Base-by-base conservation (phyloP, 2,797 vertebrate genomes). In the Tenualosa ilisha region DNA sequence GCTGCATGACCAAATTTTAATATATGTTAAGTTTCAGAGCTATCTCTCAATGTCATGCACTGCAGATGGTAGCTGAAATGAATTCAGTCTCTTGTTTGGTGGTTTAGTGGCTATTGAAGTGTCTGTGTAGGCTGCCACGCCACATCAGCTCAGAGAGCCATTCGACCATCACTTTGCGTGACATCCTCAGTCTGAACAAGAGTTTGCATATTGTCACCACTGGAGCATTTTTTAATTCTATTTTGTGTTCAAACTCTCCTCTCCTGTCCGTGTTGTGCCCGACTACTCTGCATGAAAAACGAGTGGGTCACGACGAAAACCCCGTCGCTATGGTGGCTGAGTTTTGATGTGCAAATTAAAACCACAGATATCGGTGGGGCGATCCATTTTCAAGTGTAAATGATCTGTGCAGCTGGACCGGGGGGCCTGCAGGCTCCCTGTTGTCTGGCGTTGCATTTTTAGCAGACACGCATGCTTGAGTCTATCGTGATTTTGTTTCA, bases 341-440 rank as follows among this genome's bases (percentile, higher is more conserved):
- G 85, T 63, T 56, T 82, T 87, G 88, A 88, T 90, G 84, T 90
- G 87, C 83, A 88, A 89, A 90, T 90, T 17, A 90, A 79, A 0
- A 9, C 12, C 65, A 6, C 84, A 56, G 6, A 65, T 37, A 82
- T 13, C 82, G 22, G 26, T 51, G 68, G 15, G 84, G 50, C 26
- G 82, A 68, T n/a, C 61, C 61, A 83, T 85, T 86, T 86, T 87
- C 84, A 88, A 85, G 85, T 89, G 88, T 82, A 88, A 89, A 89
- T 90, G 53, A 63, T n/a, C 49, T 61, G 72, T 61, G 75, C 31
- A 22, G 61, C 65, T 81, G 72, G 81, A 82, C 68, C 63, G 1
- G 56, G 20, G 20, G 1, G 4, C 22, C 56, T 61, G 6, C 22
- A 15, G 6, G 15, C 22, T 61, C 59, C 7, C 59, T n/a, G 9